phyloP scores from a whole-genome alignment of 2,797 vertebrate genomes.

The Lophotriccus pileatus region DNA sequence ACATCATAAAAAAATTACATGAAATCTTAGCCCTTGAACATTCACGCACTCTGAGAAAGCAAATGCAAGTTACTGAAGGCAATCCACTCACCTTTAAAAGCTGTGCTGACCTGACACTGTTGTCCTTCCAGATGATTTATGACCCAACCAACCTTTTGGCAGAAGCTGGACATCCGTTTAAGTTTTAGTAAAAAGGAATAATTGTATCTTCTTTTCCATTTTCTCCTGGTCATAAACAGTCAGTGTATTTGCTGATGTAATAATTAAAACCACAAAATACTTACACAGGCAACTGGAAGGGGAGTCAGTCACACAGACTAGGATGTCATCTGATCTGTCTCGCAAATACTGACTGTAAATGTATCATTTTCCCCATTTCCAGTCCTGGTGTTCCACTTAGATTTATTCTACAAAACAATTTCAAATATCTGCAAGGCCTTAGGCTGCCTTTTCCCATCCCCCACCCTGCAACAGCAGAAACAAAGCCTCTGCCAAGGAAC shows the following conservation, averaged over 20 bases:
- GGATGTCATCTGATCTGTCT: neutral
- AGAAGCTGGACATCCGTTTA: neutral
- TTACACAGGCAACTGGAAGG: neutral
- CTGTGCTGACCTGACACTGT: neutral
- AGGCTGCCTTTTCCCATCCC: neutral
- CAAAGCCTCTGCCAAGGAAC: neutral
- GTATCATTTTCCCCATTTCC: neutral
- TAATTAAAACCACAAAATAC: neutral
- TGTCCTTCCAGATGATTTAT: neutral
- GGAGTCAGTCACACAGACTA: neutral
- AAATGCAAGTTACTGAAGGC: neutral
- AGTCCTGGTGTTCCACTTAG: neutral
- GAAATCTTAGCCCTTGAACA: neutral
- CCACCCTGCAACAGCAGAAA: neutral
- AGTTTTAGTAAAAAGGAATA: neutral
- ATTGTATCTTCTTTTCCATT: neutral
- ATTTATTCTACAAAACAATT: neutral
- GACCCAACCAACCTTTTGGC: neutral
- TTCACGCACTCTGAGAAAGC: neutral
- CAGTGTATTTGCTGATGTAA: neutral
- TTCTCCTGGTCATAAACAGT: neutral
- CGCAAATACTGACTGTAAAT: neutral
- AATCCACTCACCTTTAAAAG: neutral
- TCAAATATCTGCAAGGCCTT: neutral
- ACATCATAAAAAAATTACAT: neutral